A percentile compares a stretch with the other conserved stretches of the same genome.
Evolutionary conservation across 2,113 vertebrate genomes (phyloP).

Genomic region (Protomyctophum bolini): DNA sequence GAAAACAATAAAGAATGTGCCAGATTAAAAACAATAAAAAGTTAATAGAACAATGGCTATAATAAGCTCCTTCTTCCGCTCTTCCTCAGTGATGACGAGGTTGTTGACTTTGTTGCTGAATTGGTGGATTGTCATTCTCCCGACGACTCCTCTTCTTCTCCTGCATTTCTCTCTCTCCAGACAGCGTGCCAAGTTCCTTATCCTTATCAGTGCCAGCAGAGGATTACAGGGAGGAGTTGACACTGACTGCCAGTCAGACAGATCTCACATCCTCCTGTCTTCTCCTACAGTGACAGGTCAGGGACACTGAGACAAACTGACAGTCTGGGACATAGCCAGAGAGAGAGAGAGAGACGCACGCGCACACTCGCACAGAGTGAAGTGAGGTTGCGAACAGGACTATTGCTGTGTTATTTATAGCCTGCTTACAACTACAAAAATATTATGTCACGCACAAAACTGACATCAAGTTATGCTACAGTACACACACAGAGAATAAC

Average conservation of each 20-base stretch:
- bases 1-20: too few species aligned
- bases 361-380: too few species aligned
- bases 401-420: too few species aligned
- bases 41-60: conserved; percentile 10
- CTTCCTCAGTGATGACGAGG: conserved; percentile 2
- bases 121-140: conserved; percentile 1
- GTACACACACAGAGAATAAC: too few species aligned
- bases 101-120: conserved; percentile 8
- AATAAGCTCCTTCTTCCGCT: neutral
- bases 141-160: neutral
- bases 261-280: conserved; percentile 56
- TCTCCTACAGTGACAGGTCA: conserved; percentile 41
- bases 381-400: too few species aligned
- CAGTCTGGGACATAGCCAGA: conserved; percentile 58
- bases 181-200: conserved; percentile 16
- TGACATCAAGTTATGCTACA: too few species aligned
- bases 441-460: too few species aligned
- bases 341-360: conserved; percentile 39
- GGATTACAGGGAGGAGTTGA: conserved; percentile 65
- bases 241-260: conserved; percentile 61
- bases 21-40: too few species aligned
- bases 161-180: neutral
- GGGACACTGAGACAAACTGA: conserved; percentile 60
- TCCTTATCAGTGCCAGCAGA: conserved; percentile 51
- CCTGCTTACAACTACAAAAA: too few species aligned